Base-by-base conservation (phyloP, 1,140 invertebrate species). In the Pachypsylla venusta region DNA sequence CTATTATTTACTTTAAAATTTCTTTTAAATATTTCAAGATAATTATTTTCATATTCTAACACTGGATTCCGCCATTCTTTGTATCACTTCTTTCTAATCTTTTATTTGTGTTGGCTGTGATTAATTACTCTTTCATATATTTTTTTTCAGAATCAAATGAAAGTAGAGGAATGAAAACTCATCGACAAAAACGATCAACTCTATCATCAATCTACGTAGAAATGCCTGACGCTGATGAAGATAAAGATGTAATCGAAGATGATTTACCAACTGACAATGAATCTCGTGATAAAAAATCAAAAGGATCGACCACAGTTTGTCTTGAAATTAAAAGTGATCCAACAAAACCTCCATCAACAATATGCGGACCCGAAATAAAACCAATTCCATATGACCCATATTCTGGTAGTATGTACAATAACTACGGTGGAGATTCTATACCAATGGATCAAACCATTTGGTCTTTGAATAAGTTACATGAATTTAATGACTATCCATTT, bases 321-420 rank as follows among this genome's bases (percentile, higher is more conserved):
- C 42, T 48, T 19, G 42, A 48, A 48, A 48, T 48, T 22, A 48
- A 48, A 48, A 48, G 42, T 22, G 42, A 48, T 19, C 42, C 42
- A 48, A 48, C 42, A 4, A 48, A 48, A 48, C 42, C 42, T 5
- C 42, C 42, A 5, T 48, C 42, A 4, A 48, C 42, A 10, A 48
- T 48, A 10, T 48, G 42, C 42, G 42, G 42, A 19, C 42, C 42
- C 4, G 42, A 48, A 48, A 48, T 48, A 4, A 48, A 48, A 19
- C 42, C 42, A 4, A 48, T n/a, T n/a, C 22, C 16, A 19, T n/a
- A 48, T 48, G n/a, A 48, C 42, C 5, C n/a, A 22, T 48, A 48
- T 19, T 4, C 4, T 19, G n/a, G 7, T 10, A 10, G 5, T n/a
- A 19, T 3, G n/a, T 19, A 48, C 16, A n/a, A 48, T 19, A 48